Conservation (phyloP, 2,888 invertebrate genomes). For the Brenthis hecate region DNA sequence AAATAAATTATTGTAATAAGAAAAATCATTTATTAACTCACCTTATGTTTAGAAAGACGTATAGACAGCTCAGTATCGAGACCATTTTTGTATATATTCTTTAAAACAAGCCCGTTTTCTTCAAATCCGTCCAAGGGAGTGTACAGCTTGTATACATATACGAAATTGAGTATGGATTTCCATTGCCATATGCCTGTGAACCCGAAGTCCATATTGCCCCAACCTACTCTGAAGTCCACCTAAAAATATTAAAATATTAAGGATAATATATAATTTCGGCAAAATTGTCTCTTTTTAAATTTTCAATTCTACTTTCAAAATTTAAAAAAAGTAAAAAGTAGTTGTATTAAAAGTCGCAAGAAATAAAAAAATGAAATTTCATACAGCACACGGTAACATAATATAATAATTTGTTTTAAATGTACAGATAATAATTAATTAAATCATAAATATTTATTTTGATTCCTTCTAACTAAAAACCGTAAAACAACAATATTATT, state of each 20-base stretch:
- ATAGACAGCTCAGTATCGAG: conserved; percentile 87
- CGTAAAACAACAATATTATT: no score
- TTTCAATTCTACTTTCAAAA: no score
- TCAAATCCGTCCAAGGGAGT: conserved; percentile 90
- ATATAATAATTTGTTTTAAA: no score
- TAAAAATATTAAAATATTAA: conserved; percentile 46
- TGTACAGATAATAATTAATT: no score
- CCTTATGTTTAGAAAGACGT: conserved; percentile 86
- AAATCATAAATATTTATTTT: no score
- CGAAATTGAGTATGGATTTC: conserved; percentile 85
- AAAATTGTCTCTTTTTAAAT: no score
- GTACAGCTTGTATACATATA: conserved; percentile 89
- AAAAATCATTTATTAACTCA: conserved; percentile 46
- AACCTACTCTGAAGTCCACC: conserved; percentile 89
- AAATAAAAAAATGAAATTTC: no score
- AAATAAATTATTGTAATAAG: neutral
- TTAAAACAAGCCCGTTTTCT: conserved; percentile 88
- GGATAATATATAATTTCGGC: no score
- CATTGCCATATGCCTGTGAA: conserved; percentile 91
- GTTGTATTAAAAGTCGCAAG: no score
- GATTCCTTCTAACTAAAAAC: no score
- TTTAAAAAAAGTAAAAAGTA: no score
- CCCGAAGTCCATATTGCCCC: conserved; percentile 88
- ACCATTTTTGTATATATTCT: conserved; percentile 84
- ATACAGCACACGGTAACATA: no score